These are phyloP conservation scores for Icerya purchasi DNA, from an alignment of 2,888 invertebrate genomes.

Conservation along the genomic window DNA sequence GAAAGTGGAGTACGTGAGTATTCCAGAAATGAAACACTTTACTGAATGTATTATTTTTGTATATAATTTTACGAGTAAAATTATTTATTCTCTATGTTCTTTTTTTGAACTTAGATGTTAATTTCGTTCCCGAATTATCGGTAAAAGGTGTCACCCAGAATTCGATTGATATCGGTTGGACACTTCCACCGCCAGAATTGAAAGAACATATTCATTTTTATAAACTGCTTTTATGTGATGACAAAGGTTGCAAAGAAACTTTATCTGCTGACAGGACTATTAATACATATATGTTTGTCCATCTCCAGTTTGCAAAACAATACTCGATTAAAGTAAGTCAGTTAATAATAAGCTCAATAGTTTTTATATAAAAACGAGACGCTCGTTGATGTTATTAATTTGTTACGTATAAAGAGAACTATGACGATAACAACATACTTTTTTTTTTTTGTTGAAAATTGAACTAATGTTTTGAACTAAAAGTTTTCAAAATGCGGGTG, in stretches of 20 bases:
- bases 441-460: no score
- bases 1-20: no score
- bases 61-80: no score
- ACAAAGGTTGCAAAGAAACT: constrained; percentile 28
- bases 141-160: constrained; percentile 46
- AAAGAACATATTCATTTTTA: constrained; percentile 54
- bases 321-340: constrained; percentile 47
- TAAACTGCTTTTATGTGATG: constrained; percentile 30
- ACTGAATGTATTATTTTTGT: no score
- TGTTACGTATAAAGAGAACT: no score
- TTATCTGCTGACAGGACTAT: constrained; percentile 40
- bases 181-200: constrained; percentile 39
- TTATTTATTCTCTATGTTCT: no score
- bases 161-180: constrained; percentile 66
- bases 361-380: not conserved
- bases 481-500: not conserved
- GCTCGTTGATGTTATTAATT: not conserved
- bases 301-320: constrained; percentile 53
- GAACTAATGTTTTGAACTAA: not conserved
- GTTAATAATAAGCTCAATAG: no score
- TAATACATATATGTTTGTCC: constrained; percentile 53
- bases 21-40: no score
- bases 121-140: constrained; percentile 53
- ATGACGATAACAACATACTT: no score
- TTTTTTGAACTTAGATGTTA: constrained; percentile 34